Evolutionary conservation across 2,888 invertebrate genomes (phyloP).

Genomic region (Ptilodon capucinus): DNA sequence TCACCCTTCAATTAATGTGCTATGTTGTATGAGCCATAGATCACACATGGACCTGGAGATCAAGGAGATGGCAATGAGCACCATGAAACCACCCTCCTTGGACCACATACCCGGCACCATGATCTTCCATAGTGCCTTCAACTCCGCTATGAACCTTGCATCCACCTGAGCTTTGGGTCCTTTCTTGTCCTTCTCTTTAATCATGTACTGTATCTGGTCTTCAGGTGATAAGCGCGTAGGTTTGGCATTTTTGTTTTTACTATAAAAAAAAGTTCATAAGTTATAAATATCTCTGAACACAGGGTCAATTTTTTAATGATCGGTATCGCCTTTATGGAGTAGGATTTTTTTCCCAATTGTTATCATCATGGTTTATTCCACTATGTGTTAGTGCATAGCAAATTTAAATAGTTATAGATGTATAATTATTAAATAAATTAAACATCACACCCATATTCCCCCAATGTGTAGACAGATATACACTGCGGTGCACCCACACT

Average conservation of each 20-base stretch:
- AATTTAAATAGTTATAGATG: no score
- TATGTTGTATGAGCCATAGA: constrained; percentile 98
- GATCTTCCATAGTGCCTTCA: constrained; percentile 86
- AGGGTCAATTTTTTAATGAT: no score
- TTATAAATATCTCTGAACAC: no score
- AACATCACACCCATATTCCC: no score
- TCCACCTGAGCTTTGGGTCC: constrained; percentile 89
- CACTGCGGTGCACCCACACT: no score
- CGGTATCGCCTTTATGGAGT: no score
- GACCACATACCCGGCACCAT: constrained; percentile 91
- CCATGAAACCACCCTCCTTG: constrained; percentile 88
- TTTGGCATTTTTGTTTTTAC: constrained; percentile 45
- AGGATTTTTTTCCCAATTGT: no score
- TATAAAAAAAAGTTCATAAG: constrained; percentile 24
- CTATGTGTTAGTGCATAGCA: no score
- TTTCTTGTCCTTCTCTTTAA: constrained; percentile 85
- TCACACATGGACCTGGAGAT: constrained; percentile 96
- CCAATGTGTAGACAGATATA: no score
- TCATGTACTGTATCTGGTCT: constrained; percentile 90
- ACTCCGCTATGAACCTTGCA: constrained; percentile 87
- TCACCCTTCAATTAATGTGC: constrained; percentile 96
- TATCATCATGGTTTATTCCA: no score
- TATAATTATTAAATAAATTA: no score
- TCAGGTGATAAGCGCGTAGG: constrained; percentile 72
- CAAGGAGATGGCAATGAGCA: constrained; percentile 90